Base-by-base conservation (phyloP, 2,888 invertebrate genomes). In the Monoplex corrugatus region DNA sequence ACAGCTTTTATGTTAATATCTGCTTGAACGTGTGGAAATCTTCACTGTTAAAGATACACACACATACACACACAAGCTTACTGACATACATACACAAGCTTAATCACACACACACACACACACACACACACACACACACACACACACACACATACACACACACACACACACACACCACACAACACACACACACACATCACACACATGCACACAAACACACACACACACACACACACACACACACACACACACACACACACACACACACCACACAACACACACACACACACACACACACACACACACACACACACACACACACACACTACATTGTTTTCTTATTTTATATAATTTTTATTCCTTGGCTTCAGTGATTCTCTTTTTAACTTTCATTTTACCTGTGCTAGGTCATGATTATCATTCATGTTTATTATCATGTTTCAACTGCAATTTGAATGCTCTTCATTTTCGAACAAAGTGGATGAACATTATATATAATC, bases 1-100 rank as follows among this genome's bases (percentile, higher is more conserved):
- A n/a, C n/a, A n/a, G n/a, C n/a, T n/a, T n/a, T n/a, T n/a, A 32
- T 75, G 75, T 80, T 32, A 82, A 57, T 88, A 28, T 88, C 38
- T 88, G 82, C 57, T 35, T 88, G 82, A 82, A 57, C 57, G 50
- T 82, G 57, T 78, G 45, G 19, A 45, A 8, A 2, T 87, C 3
- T 45, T 0, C 50, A 38, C 45, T 1, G 45, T 6, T 32, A 3
- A 50, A 38, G 5, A 35, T 35, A 80, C 19, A 3, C 32, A 13
- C 45, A 23, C 35, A 80, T 80, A 23, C 80, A 45, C 28, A 72
- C 72, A 50, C 72, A 72, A 6, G 28, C 72, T 16, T 32, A 72
- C 72, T 16, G 13, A 72, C 72, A 72, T 28, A 72, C 72, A 72
- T 5, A 72, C 28, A 72, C 13, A 45, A 35, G 63, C 38, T 10